Evolutionary conservation across 1,140 invertebrate species (phyloP).

Genomic region (Zophobas atratus): DNA sequence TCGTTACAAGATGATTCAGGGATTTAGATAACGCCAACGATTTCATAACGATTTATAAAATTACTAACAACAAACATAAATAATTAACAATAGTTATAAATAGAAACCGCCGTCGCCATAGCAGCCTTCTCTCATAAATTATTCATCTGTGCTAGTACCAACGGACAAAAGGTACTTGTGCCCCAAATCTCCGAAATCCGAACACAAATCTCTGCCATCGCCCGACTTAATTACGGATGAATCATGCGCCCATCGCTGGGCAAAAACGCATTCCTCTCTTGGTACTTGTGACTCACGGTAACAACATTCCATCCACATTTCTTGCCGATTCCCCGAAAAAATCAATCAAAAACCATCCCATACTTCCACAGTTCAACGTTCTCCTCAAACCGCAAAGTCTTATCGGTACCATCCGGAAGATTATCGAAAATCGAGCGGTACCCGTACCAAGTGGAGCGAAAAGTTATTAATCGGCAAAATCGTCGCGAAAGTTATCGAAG

Average conservation of each 20-base stretch:
- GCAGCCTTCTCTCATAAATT: slow-evolving; percentile 12
- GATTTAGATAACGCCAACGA: too few species aligned
- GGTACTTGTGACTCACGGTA: slow-evolving; percentile 9
- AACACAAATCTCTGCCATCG: neutral
- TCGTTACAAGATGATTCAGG: too few species aligned
- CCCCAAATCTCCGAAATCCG: neutral
- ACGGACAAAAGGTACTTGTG: neutral
- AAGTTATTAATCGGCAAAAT: neutral
- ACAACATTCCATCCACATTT: slow-evolving; percentile 7
- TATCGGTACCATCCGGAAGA: neutral
- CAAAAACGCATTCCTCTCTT: slow-evolving; percentile 26
- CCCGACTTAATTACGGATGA: neutral
- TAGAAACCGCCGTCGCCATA: slow-evolving; percentile 1
- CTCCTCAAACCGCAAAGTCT: neutral
- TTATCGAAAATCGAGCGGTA: neutral
- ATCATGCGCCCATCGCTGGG: slow-evolving; percentile 12
- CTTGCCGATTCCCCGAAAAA: neutral
- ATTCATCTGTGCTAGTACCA: slow-evolving; percentile 2
- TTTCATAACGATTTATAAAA: too few species aligned
- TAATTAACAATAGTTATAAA: slow-evolving; percentile 20
- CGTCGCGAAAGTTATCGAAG: slow-evolving; percentile 6
- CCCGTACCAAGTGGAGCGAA: neutral
- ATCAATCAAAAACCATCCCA: neutral
- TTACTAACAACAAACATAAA: neutral
- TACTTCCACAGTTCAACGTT: slow-evolving; percentile 5